phyloP scores from a whole-genome alignment of 2,113 vertebrate species.

The Phalacrocorax carbo region DNA sequence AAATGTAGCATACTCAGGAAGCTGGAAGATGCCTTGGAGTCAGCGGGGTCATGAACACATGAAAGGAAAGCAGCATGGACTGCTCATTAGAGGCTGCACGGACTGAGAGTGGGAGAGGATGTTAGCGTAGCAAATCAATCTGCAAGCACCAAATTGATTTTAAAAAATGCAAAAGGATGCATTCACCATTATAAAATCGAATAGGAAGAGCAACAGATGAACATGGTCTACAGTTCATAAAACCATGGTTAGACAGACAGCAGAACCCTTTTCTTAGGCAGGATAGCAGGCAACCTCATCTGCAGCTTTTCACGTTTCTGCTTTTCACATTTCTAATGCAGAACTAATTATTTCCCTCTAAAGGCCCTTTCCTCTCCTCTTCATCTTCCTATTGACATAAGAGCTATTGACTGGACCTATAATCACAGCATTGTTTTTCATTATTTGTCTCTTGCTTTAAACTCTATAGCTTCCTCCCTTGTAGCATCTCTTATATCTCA shows the following conservation, averaged over 20 bases:
- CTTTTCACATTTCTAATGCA: not conserved
- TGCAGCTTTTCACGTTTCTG: not conserved
- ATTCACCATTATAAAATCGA: not conserved
- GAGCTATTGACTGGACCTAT: not conserved
- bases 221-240: not conserved
- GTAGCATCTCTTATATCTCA: not conserved
- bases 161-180: slow-evolving; percentile 10
- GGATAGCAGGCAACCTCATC: not conserved
- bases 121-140: not conserved
- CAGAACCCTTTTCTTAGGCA: not conserved
- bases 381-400: not conserved
- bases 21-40: not conserved
- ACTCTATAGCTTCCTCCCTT: not conserved
- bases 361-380: not conserved
- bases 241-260: not conserved
- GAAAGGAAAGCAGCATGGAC: not conserved
- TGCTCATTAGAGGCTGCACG: not conserved
- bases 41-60: not conserved
- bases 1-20: not conserved
- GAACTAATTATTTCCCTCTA: not conserved
- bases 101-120: not conserved
- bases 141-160: not conserved
- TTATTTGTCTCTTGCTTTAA: not conserved
- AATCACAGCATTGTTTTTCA: not conserved
- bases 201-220: slow-evolving; percentile 1